Evolutionary conservation across 2,888 invertebrate genomes (phyloP), one percentile per base, ranked within the genome.

Genomic region (Corbicula japonica): DNA sequence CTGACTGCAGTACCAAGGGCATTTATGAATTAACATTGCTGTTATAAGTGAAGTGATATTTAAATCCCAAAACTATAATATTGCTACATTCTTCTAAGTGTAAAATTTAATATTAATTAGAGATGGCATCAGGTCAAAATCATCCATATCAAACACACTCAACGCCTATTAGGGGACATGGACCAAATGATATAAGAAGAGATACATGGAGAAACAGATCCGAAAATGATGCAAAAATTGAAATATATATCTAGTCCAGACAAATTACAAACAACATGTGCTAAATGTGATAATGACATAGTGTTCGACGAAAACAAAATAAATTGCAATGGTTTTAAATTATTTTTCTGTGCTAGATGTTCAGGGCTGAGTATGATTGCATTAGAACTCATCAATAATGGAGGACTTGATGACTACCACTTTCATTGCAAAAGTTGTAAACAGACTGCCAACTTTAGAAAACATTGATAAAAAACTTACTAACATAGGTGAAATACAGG

Each of bases 381-480:
- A 6, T 35, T 18, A 35, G 21, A 58, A 3, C 35, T 58, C 1
- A 35, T 58, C 21, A 6, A 1, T 2, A n/a, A 21, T 5, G 58
- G 35, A n/a, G 58, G 35, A 35, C 2, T 58, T 2, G 6, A 35
- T 2, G 35, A 58, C 58, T 35, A n/a, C n/a, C 34, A 18, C 2
- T 58, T 21, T n/a, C n/a, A n/a, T 8, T 58, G 58, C 30, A 58
- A 58, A 58, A 58, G 58, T 35, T 58, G 58, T 21, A 34, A 35
- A 35, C 18, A 10, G 21, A 58, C 35, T 6, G 6, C 34, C 58
- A 2, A 58, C 58, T 2, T 35, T 58, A 35, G 35, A 34, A 2
- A 18, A 35, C 2, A 35, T 58, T 18, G 5, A 35, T 1, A 12
- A 12, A 15, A 32, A n/a, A 2, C 15, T 58, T 2, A 3, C 2